Evolutionary conservation across 2,888 invertebrate species (phyloP).

Genomic region (Frankliniella fusca): DNA sequence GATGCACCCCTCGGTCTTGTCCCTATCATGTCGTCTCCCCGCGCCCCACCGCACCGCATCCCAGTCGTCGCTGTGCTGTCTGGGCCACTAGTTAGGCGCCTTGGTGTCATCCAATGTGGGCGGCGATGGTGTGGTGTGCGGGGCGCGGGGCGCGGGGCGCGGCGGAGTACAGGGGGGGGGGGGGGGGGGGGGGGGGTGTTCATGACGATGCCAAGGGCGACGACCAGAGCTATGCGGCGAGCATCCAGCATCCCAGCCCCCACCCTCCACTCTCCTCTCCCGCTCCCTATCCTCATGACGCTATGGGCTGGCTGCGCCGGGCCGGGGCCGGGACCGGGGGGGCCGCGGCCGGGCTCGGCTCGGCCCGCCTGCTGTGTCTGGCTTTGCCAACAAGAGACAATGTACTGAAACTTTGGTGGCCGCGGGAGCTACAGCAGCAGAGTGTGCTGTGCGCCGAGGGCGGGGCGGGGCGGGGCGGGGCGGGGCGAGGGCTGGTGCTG

Average conservation of each 20-base stretch:
- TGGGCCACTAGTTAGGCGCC: not conserved
- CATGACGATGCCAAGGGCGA: not conserved
- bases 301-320: no score
- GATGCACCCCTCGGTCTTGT: no score
- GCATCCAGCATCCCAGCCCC: no score
- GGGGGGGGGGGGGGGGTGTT: not conserved
- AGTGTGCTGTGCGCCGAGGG: not conserved
- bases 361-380: no score
- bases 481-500: not conserved
- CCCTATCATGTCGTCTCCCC: no score
- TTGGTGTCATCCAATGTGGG: not conserved
- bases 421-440: not conserved
- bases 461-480: not conserved
- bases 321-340: no score
- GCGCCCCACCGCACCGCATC: no score
- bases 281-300: no score
- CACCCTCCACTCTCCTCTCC: no score
- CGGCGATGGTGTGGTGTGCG: not conserved
- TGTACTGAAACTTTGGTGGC: conserved; percentile 5
- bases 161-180: no score
- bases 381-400: conserved; percentile 5
- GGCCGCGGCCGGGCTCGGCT: no score
- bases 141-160: no score
- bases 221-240: not conserved
- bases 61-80: not conserved